Conservation (phyloP, 2,797 vertebrate species). For the Melanotaenia pygmaea region DNA sequence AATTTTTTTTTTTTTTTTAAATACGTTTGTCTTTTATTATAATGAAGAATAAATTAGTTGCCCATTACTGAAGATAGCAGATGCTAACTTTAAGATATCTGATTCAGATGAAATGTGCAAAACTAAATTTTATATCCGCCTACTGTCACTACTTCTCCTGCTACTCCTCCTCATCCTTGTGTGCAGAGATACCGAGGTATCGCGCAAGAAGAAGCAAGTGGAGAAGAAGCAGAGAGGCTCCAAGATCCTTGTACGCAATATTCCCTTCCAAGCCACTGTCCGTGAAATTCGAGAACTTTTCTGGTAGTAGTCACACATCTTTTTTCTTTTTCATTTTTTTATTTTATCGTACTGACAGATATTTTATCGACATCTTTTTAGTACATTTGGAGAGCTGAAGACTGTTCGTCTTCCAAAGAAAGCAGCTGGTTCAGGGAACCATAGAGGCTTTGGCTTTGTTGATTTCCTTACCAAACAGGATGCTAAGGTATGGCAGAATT, state of each 20-base stretch:
- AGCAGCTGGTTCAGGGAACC: slow-evolving; percentile 87
- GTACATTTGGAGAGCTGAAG: slow-evolving; percentile 97
- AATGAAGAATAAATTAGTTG: neutral
- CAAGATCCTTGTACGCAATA: slow-evolving; percentile 96
- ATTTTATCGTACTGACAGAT: neutral
- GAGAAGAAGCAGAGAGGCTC: slow-evolving; percentile 90
- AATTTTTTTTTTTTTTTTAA: neutral
- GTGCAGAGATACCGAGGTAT: slow-evolving; percentile 76
- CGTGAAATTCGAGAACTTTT: slow-evolving; percentile 94
- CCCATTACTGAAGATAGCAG: neutral
- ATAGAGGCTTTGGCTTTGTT: slow-evolving; percentile 95
- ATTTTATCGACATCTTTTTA: slow-evolving; percentile 59
- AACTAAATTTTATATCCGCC: neutral
- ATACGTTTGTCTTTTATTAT: neutral
- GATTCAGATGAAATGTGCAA: neutral
- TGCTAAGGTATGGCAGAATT: slow-evolving; percentile 88
- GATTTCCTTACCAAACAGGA: slow-evolving; percentile 98
- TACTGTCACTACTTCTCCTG: neutral
- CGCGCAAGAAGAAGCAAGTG: slow-evolving; percentile 85
- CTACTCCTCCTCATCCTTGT: slow-evolving; percentile 2
- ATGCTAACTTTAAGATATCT: neutral
- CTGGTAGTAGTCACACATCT: slow-evolving; percentile 81
- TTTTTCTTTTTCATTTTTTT: neutral
- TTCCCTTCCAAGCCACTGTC: slow-evolving; percentile 93
- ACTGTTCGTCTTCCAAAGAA: slow-evolving; percentile 95